Percentiles rank a stretch among this genome's conserved stretches.
Evolutionary conservation across 2,113 vertebrate species (phyloP).

Genomic region (Mustelus asterias): DNA sequence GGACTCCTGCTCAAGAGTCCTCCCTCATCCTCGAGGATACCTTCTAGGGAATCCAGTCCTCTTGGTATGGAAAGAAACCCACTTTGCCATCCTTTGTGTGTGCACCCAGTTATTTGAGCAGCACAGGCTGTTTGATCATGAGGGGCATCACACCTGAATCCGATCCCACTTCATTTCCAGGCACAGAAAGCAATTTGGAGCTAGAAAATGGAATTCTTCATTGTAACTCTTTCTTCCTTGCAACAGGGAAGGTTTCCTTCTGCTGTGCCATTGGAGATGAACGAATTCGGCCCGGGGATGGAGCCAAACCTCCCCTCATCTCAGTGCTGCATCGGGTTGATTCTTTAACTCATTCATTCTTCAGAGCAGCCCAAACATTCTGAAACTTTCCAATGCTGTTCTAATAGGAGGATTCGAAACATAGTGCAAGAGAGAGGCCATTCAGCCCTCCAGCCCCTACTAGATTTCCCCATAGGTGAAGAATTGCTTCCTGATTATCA

Average conservation of each 20-base stretch:
- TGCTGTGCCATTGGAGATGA: background rate
- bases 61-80: background rate
- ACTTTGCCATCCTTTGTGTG: background rate
- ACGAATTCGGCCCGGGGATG: background rate
- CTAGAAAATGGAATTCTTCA: no score
- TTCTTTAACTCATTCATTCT: background rate
- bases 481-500: background rate
- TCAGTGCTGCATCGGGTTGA: background rate
- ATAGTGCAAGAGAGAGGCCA: background rate
- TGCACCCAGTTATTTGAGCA: background rate
- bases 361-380: background rate
- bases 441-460: background rate
- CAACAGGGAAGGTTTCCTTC: no score
- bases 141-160: background rate
- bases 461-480: background rate
- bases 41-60: no score
- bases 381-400: background rate
- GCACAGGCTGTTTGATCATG: background rate
- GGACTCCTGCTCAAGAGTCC: no score
- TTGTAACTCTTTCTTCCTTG: no score
- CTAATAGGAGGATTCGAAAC: background rate
- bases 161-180: background rate
- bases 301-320: background rate
- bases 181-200: background rate
- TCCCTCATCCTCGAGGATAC: no score